Base-by-base conservation (phyloP, 2,797 vertebrate genomes). In the Anableps anableps region DNA sequence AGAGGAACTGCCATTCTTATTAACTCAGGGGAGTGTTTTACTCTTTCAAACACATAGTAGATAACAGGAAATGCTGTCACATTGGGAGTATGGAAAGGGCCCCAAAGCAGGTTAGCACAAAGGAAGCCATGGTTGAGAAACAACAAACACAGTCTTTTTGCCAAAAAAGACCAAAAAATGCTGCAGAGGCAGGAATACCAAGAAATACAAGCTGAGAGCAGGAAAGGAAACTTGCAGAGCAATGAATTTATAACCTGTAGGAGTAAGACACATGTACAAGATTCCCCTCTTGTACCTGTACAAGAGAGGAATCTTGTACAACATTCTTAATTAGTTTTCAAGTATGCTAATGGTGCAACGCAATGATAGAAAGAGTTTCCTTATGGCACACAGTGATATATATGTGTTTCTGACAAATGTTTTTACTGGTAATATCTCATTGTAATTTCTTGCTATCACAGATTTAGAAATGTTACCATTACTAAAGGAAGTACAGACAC, bases 51-150 rank as follows among this genome's bases (percentile, higher is more conserved):
- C 72, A 73, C 48, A 26, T 26, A 2, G 1, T 51, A 60, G 74
- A 43, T 17, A 43, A 75, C 74, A 60, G 72, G 48, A 74, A 74
- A 55, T 53, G 11, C 21, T 55, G 55, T 53, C 34, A 41, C 23
- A 16, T 38, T 53, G 34, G 72, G 48, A n/a, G 10, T 9, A 16
- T 41, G 34, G 50, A 14, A 55, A 74, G 50, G 50, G 36, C 11
- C 50, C 48, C 16, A 53, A 38, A 36, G 34, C 72, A 74, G 48
- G 72, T 74, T 74, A 74, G 34, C 50, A 74, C 48, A 53, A 36
- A 74, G 34, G 50, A 74, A 36, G 31, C 48, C 34, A 53, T 38
- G 21, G 34, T 53, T n/a, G 21, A 74, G 34, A 11, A 53, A 74
- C 31, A 53, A 53, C 11, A 74, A 73, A 53, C 72, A 51, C 72